Base-by-base conservation (phyloP, 1,140 invertebrate species). In the Macrocentrus cingulum region DNA sequence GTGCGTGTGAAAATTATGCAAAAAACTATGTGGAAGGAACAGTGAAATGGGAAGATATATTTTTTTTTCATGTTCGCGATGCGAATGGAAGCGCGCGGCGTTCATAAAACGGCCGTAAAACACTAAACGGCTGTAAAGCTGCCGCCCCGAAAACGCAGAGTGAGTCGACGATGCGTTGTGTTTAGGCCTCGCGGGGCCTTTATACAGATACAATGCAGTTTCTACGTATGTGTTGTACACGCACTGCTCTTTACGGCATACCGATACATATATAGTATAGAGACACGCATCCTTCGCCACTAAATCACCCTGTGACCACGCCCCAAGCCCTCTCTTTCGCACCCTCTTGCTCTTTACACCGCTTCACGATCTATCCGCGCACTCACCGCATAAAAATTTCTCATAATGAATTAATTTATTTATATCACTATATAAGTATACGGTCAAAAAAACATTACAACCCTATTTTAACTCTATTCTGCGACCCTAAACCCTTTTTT, bases 91-190 rank as follows among this genome's bases (percentile, higher is more conserved):
- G 49, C 22, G 53, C 62, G 72, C 61, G 71, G 70, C 71, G 66
- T 78, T 76, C 76, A 80, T 80, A 80, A 80, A 80, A 79, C 73
- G 70, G 67, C 70, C 74, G 71, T 80, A 79, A 80, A 79, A 79
- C 76, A 76, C 77, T 80, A 79, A 80, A 80, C 76, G 77, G 75
- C 68, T 79, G 76, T 80, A 80, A 80, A 80, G 69, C 70, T 79
- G 75, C 76, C 74, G 75, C 70, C 67, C 75, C 70, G 68, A 76
- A 77, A 76, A 66, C 65, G 65, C 61, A 54, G 32, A 20, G 51
- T 4, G 23, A 23, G 20, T 0, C 25, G 41, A n/a, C n/a, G n/a
- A 53, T 37, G 61, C 50, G 32, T 41, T 60, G n/a, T n/a, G n/a
- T 18, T n/a, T 32, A 50, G 19, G 20, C n/a, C 59, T 62, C 65